Base-by-base conservation (phyloP, 2,888 invertebrate genomes). In the Scaptodrosophila latifasciaeformis region DNA sequence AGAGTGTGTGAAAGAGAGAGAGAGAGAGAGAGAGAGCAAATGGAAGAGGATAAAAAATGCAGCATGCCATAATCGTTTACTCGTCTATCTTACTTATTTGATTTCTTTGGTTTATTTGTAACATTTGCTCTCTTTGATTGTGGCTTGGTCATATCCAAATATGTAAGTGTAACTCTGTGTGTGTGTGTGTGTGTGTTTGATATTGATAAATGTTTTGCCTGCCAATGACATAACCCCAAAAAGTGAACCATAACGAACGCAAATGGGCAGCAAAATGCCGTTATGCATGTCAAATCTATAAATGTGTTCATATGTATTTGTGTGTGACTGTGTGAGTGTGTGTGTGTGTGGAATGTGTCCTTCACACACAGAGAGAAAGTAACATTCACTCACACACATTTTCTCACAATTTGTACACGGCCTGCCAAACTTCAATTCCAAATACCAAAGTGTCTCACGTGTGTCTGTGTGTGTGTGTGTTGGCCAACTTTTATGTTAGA, bases 381-480 rank as follows among this genome's bases (percentile, higher is more conserved):
- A 15, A 37, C 12, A 29, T 50, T 52, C 46, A 42, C 55, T 55
- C 35, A 34, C 29, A 48, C n/a, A 39, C 30, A 54, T 35, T 43
- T 45, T 24, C 40, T 39, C 48, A 55, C 50, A 4, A n/a, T n/a
- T n/a, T n/a, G n/a, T n/a, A n/a, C n/a, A 17, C 1, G 18, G 5
- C 15, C 6, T 13, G 17, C 49, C 45, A 12, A 63, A 67, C 65
- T 71, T 62, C 57, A 54, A 67, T 67, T 76, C 47, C 30, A 66
- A 71, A 75, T 75, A 56, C 56, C 63, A 59, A 70, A 71, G 59
- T 66, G 62, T 62, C 69, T n/a, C n/a, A n/a, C n/a, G n/a, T n/a
- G n/a, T n/a, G n/a, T n/a, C n/a, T n/a, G n/a, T n/a, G 59, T 63
- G 54, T 61, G 48, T 70, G 27, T 15, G 10, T 10, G 15, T 15